Conservation (phyloP, 53 echinoderm and acorn worm genomes). For the Echinometra lucunter region DNA sequence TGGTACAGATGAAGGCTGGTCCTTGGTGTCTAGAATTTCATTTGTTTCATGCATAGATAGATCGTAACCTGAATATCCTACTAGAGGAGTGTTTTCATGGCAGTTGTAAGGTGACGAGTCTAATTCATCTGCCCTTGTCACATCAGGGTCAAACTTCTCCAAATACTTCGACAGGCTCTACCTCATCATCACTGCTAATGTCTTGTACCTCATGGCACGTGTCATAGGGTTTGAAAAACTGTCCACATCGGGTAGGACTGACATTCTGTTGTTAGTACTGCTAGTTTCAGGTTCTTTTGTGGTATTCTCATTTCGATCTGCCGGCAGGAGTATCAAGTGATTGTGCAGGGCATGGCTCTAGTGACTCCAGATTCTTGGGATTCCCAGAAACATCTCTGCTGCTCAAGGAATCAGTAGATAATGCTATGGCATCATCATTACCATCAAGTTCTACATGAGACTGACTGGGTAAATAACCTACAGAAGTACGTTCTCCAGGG, state of each 20-base stretch:
- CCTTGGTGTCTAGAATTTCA: not conserved
- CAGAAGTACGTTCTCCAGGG: not conserved
- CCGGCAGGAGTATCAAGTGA: not conserved
- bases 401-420: not conserved
- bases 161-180: not conserved
- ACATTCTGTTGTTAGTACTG: not conserved
- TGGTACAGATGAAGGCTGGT: not conserved
- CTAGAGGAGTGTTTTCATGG: not conserved
- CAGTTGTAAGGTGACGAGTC: not conserved
- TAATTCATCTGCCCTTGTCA: not conserved
- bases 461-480: not conserved
- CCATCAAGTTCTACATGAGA: not conserved
- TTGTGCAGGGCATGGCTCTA: not conserved
- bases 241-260: not conserved
- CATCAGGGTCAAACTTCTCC: not conserved
- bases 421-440: not conserved
- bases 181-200: not conserved
- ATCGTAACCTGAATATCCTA: not conserved
- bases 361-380: not conserved
- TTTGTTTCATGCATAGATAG: not conserved
- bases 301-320: not conserved
- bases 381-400: not conserved
- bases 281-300: not conserved
- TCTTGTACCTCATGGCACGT: not conserved
- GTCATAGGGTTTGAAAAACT: not conserved